Evolutionary conservation across 2,797 vertebrate genomes (phyloP).

Genomic region (Spinibarbus caldwelli): DNA sequence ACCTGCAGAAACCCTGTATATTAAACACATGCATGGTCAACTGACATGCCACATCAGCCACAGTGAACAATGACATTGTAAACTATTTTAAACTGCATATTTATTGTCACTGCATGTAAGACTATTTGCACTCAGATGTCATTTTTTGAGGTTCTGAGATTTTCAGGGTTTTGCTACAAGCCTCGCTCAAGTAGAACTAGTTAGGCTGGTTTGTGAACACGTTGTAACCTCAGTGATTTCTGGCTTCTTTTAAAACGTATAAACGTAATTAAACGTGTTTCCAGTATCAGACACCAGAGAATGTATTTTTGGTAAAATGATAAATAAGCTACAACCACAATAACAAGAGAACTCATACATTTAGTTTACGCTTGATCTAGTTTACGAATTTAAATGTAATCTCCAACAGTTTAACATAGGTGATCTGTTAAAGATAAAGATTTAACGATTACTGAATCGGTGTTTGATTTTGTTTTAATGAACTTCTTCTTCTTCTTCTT

Average conservation of each 20-base stretch:
- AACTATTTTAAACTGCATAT: background rate
- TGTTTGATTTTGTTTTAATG: background rate
- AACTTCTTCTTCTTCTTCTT: no score
- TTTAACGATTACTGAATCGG: background rate
- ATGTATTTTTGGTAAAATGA: background rate
- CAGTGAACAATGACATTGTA: background rate
- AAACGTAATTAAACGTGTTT: background rate
- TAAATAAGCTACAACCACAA: background rate
- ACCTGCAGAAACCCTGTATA: background rate
- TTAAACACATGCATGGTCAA: background rate
- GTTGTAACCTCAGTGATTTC: background rate
- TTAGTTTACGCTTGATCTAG: background rate
- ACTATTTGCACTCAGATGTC: background rate
- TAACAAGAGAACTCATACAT: background rate
- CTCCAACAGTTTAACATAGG: background rate
- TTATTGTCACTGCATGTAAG: background rate
- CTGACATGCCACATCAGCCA: background rate
- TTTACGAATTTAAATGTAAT: background rate
- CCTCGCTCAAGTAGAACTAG: conserved; percentile 39
- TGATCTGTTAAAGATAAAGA: no score
- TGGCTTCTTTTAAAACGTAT: background rate
- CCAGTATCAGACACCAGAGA: background rate
- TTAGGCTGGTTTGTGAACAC: conserved; percentile 35
- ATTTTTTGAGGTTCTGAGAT: background rate
- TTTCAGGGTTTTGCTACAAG: background rate